Percentiles rank a stretch among this genome's conserved stretches.
These are phyloP conservation scores for Lottia gigantea DNA, from an alignment of 2,888 invertebrate genomes.

Conservation along the genomic window DNA sequence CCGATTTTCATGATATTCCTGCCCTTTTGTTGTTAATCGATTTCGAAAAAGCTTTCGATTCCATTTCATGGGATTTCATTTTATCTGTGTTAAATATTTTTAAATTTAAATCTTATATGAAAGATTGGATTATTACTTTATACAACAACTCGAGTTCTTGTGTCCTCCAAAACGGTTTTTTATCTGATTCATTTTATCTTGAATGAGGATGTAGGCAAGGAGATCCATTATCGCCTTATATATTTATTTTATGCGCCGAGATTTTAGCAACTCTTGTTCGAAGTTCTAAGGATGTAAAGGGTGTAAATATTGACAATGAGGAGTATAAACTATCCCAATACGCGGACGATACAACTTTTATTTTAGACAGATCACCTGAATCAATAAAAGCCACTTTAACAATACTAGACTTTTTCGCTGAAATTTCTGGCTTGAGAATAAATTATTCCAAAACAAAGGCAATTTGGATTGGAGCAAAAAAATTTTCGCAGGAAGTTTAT, in stretches of 20 bases:
- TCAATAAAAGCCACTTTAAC: too few species aligned
- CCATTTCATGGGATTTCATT: slow-evolving; percentile 23
- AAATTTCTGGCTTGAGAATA: too few species aligned
- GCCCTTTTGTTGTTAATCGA: slow-evolving; percentile 22
- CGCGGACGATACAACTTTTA: not conserved
- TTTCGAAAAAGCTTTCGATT: slow-evolving; percentile 30
- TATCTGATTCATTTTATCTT: not conserved
- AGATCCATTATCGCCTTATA: not conserved
- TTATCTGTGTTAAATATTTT: slow-evolving; percentile 17
- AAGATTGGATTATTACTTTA: slow-evolving; percentile 22
- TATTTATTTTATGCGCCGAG: not conserved
- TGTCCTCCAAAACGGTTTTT: not conserved
- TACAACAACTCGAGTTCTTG: slow-evolving; percentile 16
- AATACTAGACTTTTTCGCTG: too few species aligned
- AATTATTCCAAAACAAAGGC: too few species aligned
- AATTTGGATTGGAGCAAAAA: too few species aligned
- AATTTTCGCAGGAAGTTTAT: too few species aligned
- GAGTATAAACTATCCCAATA: too few species aligned
- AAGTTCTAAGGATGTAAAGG: slow-evolving; percentile 8
- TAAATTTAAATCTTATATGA: slow-evolving; percentile 23
- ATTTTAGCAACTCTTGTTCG: not conserved
- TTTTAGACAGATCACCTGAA: too few species aligned
- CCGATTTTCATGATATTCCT: slow-evolving; percentile 21
- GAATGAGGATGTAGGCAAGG: not conserved
- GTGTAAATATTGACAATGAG: too few species aligned